Conservation (phyloP, 1,140 invertebrate genomes). For the Aphelinus atriplicis region DNA sequence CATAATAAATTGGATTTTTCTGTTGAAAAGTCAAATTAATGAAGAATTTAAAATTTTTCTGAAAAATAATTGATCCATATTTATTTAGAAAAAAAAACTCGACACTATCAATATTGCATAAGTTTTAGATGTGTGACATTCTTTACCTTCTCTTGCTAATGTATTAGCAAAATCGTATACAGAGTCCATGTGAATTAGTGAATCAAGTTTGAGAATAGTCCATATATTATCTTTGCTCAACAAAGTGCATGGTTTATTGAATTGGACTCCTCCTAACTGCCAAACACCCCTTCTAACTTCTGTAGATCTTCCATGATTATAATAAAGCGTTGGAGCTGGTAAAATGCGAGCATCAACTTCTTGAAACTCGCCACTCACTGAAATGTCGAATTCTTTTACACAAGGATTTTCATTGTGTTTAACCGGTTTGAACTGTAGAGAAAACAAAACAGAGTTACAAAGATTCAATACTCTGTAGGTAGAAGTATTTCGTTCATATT, state of each 20-base stretch:
- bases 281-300: conserved; percentile 62
- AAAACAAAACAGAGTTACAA: neutral
- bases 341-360: conserved; percentile 69
- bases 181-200: conserved; percentile 24
- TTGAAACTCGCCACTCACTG: conserved; percentile 67
- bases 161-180: conserved; percentile 39
- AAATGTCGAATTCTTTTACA: conserved; percentile 71
- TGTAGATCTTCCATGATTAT: conserved; percentile 49
- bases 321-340: conserved; percentile 66
- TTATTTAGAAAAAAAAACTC: neutral
- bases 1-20: no score
- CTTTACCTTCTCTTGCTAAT: conserved; percentile 20
- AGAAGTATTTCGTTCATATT: no score
- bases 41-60: neutral
- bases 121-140: neutral
- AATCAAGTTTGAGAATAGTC: conserved; percentile 62
- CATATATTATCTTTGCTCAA: conserved; percentile 49
- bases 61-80: conserved; percentile 10
- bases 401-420: conserved; percentile 64
- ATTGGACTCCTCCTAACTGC: conserved; percentile 52
- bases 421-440: conserved; percentile 40
- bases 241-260: conserved; percentile 45
- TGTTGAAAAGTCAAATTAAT: no score
- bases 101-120: no score
- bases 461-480: no score